phyloP scores from a whole-genome alignment of 1,140 invertebrate species.

The Temnothorax curvispinosus region DNA sequence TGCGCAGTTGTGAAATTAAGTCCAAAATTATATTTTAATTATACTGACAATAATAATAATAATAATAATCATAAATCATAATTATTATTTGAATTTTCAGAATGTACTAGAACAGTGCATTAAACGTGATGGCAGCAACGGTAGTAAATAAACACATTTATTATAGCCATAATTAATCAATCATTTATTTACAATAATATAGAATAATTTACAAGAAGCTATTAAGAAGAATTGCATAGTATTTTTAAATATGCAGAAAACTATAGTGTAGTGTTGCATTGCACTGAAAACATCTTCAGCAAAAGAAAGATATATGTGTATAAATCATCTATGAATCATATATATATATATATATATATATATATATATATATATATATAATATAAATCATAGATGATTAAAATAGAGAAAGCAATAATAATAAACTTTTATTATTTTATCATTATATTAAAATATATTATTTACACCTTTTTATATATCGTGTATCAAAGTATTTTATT shows the following conservation, averaged over 20 bases:
- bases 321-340: no score
- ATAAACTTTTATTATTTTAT: background rate
- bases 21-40: background rate
- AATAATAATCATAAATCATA: background rate
- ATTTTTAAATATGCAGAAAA: background rate
- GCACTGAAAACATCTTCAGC: no score
- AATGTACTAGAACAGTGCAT: background rate
- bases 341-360: no score
- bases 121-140: background rate
- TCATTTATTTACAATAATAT: background rate
- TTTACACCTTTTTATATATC: background rate
- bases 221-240: background rate
- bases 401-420: background rate
- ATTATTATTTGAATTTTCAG: slow-evolving; percentile 16
- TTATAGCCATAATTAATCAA: slow-evolving; percentile 4
- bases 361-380: no score
- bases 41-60: background rate
- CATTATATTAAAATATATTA: background rate
- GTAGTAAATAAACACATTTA: background rate
- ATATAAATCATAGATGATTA: background rate
- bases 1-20: background rate
- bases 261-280: no score
- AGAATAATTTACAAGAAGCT: background rate
- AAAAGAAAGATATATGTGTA: no score
- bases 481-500: background rate